phyloP scores from a whole-genome alignment of 2,888 invertebrate species.

The Subacronicta megacephala region DNA sequence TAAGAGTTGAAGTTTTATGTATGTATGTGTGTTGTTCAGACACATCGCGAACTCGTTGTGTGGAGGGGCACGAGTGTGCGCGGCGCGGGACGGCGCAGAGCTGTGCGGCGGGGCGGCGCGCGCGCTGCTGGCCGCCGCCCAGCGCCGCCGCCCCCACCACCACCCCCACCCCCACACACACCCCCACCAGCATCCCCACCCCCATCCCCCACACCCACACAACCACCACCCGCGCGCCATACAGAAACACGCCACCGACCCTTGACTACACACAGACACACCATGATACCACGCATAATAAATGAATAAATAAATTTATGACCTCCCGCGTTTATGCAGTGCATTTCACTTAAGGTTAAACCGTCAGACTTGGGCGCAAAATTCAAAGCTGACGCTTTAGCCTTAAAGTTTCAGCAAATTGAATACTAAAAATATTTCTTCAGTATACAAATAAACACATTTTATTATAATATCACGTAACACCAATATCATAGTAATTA shows the following conservation, averaged over 20 bases:
- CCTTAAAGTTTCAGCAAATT: too few species aligned
- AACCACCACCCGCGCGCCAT: conserved; percentile 54
- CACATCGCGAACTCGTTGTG: conserved; percentile 89
- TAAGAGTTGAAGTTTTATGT: background rate
- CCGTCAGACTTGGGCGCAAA: too few species aligned
- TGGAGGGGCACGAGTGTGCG: conserved; percentile 88
- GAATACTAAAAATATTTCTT: too few species aligned
- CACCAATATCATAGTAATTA: too few species aligned
- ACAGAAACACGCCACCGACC: conserved; percentile 60
- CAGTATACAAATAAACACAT: too few species aligned
- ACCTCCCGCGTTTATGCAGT: too few species aligned
- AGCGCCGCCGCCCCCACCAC: conserved; percentile 46
- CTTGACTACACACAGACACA: conserved; percentile 9
- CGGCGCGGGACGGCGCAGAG: conserved; percentile 90
- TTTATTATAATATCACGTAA: too few species aligned
- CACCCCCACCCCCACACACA: conserved; percentile 29
- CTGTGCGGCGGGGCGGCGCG: conserved; percentile 72
- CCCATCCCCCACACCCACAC: conserved; percentile 28
- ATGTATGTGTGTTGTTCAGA: conserved; percentile 65
- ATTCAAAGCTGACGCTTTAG: too few species aligned
- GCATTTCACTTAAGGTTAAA: too few species aligned
- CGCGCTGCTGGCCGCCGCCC: conserved; percentile 68
- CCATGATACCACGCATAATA: too few species aligned
- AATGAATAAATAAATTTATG: too few species aligned
- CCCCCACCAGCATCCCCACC: conserved; percentile 21